These are phyloP conservation scores for Urocyon cinereoargenteus DNA, from an alignment of 2,797 vertebrate species.

Conservation along the genomic window DNA sequence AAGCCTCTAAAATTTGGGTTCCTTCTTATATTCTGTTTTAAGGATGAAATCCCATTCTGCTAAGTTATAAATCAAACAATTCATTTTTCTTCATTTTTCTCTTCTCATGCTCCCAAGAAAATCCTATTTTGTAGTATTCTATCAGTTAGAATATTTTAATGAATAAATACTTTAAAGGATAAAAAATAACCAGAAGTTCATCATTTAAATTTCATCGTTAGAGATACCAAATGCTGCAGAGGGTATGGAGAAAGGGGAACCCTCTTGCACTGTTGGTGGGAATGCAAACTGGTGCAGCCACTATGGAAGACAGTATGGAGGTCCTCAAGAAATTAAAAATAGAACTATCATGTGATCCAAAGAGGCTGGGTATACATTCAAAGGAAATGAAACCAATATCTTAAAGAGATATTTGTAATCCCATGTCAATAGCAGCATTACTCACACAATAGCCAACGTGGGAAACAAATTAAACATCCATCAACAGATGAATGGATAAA, in stretches of 20 bases:
- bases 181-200: neutral
- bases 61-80: conserved; percentile 43
- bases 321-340: neutral
- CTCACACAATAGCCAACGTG: neutral
- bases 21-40: conserved; percentile 60
- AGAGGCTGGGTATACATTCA: neutral
- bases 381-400: neutral
- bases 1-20: conserved; percentile 54
- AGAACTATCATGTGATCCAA: neutral
- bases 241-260: neutral
- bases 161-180: conserved; percentile 30
- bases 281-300: neutral
- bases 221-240: neutral
- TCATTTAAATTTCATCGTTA: neutral
- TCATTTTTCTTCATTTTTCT: conserved; percentile 51
- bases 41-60: conserved; percentile 11
- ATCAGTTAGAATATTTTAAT: neutral
- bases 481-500: neutral
- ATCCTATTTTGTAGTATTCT: conserved; percentile 29
- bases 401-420: neutral
- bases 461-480: neutral
- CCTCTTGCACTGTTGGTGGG: neutral
- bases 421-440: neutral
- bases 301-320: neutral
- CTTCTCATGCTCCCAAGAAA: neutral